Conservation (phyloP, 2,888 invertebrate species). For the Lepidochitona cinerea region DNA sequence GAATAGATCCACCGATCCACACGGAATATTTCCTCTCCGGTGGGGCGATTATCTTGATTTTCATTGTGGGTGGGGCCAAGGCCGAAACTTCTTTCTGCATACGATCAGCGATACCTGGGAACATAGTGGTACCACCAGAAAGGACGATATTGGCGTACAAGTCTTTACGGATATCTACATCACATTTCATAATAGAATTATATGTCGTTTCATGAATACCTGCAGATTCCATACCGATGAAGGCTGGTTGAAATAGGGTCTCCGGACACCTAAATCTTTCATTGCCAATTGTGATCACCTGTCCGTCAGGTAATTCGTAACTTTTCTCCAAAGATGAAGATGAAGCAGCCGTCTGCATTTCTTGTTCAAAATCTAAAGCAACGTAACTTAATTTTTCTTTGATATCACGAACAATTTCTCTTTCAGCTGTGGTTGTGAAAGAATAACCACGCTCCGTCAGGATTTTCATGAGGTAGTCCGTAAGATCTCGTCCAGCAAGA, state of each 20-base stretch:
- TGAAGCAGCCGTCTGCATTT: conserved; percentile 83
- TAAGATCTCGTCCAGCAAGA: conserved; percentile 50
- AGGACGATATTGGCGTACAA: conserved; percentile 37
- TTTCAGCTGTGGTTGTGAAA: conserved; percentile 72
- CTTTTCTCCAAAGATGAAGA: conserved; percentile 83
- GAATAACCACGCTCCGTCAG: conserved; percentile 57
- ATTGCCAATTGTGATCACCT: neutral
- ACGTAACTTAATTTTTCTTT: neutral
- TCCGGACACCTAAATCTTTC: neutral
- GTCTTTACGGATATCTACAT: neutral
- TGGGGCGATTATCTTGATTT: conserved; percentile 54
- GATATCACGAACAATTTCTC: neutral
- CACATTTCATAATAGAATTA: conserved; percentile 15
- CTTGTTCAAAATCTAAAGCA: neutral
- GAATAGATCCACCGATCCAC: neutral
- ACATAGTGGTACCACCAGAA: conserved; percentile 65
- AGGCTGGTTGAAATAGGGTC: neutral
- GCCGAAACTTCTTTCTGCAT: neutral
- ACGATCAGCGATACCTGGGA: conserved; percentile 15
- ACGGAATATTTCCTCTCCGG: conserved; percentile 19
- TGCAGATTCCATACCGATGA: conserved; percentile 41
- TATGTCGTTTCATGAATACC: conserved; percentile 14
- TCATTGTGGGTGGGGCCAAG: conserved; percentile 39
- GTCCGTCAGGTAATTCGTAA: neutral
- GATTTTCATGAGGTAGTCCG: conserved; percentile 43